A percentile compares a stretch with the other conserved stretches of the same genome.
Conservation (phyloP, 1,140 invertebrate genomes). For the Diachasma alloeum region DNA sequence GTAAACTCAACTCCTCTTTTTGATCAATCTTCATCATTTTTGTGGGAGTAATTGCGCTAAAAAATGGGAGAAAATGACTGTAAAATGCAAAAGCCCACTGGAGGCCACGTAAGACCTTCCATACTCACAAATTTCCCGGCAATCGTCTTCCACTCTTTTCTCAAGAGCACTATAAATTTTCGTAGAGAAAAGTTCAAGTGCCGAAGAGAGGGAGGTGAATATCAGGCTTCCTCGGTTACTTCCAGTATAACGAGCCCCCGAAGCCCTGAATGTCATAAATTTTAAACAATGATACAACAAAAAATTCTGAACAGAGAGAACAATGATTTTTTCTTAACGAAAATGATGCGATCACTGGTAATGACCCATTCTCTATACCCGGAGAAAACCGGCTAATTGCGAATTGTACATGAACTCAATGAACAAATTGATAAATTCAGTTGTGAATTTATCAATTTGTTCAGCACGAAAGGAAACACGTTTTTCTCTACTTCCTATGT, state of each 20-base stretch:
- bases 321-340: too few species aligned
- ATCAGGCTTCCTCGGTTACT: too few species aligned
- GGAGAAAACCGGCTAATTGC: conserved; percentile 3
- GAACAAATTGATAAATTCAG: too few species aligned
- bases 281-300: too few species aligned
- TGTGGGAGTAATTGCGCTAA: not conserved
- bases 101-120: not conserved
- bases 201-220: conserved; percentile 34
- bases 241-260: not conserved
- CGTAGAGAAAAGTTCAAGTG: conserved; percentile 35
- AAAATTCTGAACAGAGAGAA: too few species aligned
- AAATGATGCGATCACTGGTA: too few species aligned
- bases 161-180: conserved; percentile 45
- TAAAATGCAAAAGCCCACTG: not conserved
- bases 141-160: conserved; percentile 27
- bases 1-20: not conserved
- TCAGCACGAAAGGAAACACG: not conserved
- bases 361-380: too few species aligned
- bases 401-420: not conserved
- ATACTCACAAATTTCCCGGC: conserved; percentile 17
- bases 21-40: not conserved
- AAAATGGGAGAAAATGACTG: not conserved
- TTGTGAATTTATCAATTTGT: not conserved
- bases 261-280: not conserved
- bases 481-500: conserved; percentile 20